A percentile compares a stretch with the other conserved stretches of the same genome.
These are phyloP conservation scores for Synergus laeviventris DNA, from an alignment of 2,888 invertebrate species.

Conservation along the genomic window DNA sequence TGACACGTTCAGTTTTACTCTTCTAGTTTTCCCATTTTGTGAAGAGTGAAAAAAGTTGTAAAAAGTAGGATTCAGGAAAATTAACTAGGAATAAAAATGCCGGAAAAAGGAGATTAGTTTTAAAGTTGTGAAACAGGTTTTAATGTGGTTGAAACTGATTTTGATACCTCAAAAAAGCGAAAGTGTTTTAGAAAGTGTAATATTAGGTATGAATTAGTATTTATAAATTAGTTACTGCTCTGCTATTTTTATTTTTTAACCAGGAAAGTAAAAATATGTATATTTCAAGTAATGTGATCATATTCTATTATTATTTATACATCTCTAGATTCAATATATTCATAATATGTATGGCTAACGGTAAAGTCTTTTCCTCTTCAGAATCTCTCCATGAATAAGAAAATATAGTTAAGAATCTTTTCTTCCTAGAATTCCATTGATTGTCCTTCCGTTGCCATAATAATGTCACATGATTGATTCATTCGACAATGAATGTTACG, in stretches of 20 bases:
- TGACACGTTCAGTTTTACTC: neutral
- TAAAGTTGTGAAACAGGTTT: neutral
- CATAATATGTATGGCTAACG: neutral
- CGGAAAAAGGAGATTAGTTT: neutral
- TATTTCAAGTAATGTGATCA: neutral
- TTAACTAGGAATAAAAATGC: neutral
- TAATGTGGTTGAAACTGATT: neutral
- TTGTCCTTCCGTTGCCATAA: neutral
- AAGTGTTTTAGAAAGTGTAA: too few species aligned
- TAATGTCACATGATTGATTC: slow-evolving; percentile 14
- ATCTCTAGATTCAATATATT: neutral
- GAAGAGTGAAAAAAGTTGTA: neutral
- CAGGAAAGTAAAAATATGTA: neutral
- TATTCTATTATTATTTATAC: neutral
- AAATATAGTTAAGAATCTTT: neutral
- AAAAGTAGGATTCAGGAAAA: neutral
- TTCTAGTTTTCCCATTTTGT: neutral
- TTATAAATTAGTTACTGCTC: neutral
- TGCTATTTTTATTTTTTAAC: neutral
- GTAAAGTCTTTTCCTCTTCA: neutral
- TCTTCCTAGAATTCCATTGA: neutral
- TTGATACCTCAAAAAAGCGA: neutral
- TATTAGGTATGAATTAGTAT: too few species aligned
- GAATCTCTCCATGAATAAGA: neutral
- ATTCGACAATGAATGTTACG: neutral